A percentile compares a stretch with the other conserved stretches of the same genome.
phyloP scores from a whole-genome alignment of 2,797 vertebrate genomes.

The Alexandromys oeconomus region DNA sequence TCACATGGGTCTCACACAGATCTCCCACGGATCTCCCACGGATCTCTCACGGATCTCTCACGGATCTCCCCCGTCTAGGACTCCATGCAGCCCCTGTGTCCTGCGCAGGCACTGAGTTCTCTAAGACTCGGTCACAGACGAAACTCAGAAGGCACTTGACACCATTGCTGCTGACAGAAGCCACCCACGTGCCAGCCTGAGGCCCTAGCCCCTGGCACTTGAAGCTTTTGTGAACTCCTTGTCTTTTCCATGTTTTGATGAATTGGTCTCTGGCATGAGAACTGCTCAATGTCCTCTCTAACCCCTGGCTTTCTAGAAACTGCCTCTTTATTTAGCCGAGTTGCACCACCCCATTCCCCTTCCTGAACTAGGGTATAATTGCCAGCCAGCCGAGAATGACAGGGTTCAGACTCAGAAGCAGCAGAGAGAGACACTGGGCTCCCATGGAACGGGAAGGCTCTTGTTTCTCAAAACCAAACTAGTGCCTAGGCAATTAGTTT shows the following conservation, averaged over 20 bases:
- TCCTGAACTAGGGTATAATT: slow-evolving; percentile 76
- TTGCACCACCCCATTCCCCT: slow-evolving; percentile 54
- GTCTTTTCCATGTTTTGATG: slow-evolving; percentile 68
- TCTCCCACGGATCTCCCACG: too few relatives aligned
- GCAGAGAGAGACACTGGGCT: slow-evolving; percentile 32
- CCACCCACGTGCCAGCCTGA: neutral
- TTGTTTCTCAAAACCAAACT: slow-evolving; percentile 72
- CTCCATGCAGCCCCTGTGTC: neutral
- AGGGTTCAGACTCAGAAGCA: slow-evolving; percentile 64
- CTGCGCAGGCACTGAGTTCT: neutral
- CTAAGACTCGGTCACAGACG: neutral
- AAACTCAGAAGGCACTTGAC: neutral
- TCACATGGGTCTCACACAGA: too few relatives aligned
- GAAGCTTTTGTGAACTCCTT: slow-evolving; percentile 27
- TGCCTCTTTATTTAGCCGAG: slow-evolving; percentile 75
- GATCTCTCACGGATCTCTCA: accelerated
- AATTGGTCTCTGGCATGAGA: slow-evolving; percentile 71
- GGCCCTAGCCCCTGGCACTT: neutral
- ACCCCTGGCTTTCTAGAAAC: slow-evolving; percentile 84
- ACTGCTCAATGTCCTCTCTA: slow-evolving; percentile 72
- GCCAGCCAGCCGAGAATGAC: slow-evolving; percentile 66
- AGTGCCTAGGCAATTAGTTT: slow-evolving; percentile 40
- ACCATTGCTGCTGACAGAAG: neutral
- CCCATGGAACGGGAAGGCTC: slow-evolving; percentile 54
- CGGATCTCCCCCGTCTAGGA: neutral